Percentiles rank a stretch among this genome's conserved stretches.
phyloP scores from a whole-genome alignment of 2,797 vertebrate genomes.

The Sebastiscus tertius region DNA sequence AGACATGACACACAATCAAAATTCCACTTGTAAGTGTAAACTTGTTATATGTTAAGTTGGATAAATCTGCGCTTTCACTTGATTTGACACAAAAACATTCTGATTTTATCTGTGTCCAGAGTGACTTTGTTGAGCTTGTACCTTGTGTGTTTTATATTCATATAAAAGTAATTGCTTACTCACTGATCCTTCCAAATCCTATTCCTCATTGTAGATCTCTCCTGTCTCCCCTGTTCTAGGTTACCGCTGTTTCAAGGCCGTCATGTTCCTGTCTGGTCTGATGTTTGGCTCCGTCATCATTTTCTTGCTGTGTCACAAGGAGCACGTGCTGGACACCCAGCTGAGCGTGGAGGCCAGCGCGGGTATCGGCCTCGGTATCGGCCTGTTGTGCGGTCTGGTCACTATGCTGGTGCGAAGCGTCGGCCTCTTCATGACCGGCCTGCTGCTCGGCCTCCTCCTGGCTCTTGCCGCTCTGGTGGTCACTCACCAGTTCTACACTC shows the following conservation, averaged over 20 bases:
- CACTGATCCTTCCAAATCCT: neutral
- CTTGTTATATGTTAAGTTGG: neutral
- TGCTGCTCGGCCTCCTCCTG: constrained; percentile 88
- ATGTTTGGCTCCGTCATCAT: constrained; percentile 90
- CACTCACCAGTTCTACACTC: constrained; percentile 84
- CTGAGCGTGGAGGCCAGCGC: constrained; percentile 90
- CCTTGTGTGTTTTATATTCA: neutral
- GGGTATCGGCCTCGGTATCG: constrained; percentile 90
- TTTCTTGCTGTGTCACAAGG: constrained; percentile 91
- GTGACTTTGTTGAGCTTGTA: neutral
- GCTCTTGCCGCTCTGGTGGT: constrained; percentile 84
- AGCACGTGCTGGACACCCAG: constrained; percentile 89
- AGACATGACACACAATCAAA: constrained; percentile 2
- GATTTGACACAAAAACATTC: neutral
- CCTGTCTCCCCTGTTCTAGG: constrained; percentile 65
- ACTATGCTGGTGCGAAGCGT: constrained; percentile 92
- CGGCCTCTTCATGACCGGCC: constrained; percentile 91
- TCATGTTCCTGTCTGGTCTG: constrained; percentile 92
- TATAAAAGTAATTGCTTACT: neutral
- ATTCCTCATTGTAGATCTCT: neutral
- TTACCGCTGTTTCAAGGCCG: constrained; percentile 92
- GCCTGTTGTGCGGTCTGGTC: constrained; percentile 90
- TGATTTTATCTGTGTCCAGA: neutral
- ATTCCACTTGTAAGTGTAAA: neutral
- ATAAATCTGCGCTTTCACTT: neutral